phyloP scores from a whole-genome alignment of 1,140 invertebrate genomes.

The Meloidogyne floridensis region DNA sequence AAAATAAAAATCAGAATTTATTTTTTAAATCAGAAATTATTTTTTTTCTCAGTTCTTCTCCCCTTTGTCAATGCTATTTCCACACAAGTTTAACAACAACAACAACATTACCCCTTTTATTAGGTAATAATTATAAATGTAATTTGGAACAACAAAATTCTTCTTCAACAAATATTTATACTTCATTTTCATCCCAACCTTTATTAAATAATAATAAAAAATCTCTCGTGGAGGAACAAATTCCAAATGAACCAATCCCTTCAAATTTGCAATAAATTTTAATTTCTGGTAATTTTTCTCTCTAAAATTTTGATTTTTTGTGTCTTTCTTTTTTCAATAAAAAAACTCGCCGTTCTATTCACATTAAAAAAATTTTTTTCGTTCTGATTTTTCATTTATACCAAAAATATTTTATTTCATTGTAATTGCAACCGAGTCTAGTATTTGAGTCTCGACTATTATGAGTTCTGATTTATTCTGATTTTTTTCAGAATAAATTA shows the following conservation, averaged over 20 bases:
- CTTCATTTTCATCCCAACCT: neutral
- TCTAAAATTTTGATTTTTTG: neutral
- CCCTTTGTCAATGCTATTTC: neutral
- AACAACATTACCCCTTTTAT: neutral
- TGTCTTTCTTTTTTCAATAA: neutral
- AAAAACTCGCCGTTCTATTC: neutral
- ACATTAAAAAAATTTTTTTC: neutral
- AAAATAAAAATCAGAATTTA: neutral
- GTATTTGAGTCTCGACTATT: too few species aligned
- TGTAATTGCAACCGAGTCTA: too few species aligned
- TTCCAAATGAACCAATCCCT: neutral
- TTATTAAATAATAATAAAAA: neutral
- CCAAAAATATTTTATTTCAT: too few species aligned
- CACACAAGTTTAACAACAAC: neutral
- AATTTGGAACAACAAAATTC: neutral
- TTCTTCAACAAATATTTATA: neutral
- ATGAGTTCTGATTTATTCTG: neutral
- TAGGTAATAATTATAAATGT: slow-evolving; percentile 4
- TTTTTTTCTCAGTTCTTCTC: neutral
- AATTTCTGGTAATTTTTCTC: neutral
- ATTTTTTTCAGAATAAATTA: neutral
- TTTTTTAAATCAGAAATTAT: neutral
- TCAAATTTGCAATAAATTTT: neutral
- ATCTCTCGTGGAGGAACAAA: slow-evolving; percentile 6
- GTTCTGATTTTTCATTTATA: too few species aligned